Conservation (phyloP, 1,140 invertebrate genomes). For the Diabrotica undecimpunctata region DNA sequence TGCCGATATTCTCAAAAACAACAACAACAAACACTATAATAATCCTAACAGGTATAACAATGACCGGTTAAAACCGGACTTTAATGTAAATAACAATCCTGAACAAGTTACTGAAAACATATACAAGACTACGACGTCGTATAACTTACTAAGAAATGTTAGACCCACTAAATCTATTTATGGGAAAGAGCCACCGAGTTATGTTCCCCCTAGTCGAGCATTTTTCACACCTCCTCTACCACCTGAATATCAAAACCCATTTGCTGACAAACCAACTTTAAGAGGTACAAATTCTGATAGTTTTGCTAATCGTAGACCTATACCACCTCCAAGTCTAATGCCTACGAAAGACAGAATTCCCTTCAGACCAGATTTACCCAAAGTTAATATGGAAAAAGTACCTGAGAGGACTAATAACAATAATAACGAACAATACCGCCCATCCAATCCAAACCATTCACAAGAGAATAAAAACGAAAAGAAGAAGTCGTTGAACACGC, state of each 20-base stretch:
- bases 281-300: conserved; percentile 64
- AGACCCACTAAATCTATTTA: conserved; percentile 53
- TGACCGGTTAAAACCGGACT: conserved; percentile 42
- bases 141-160: conserved; percentile 49
- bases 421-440: conserved; percentile 24
- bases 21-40: conserved; percentile 65
- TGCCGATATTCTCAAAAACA: conserved; percentile 66
- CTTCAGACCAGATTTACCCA: conserved; percentile 59
- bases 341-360: conserved; percentile 74
- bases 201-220: conserved; percentile 70
- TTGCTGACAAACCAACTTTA: conserved; percentile 77
- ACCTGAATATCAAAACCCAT: conserved; percentile 73
- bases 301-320: conserved; percentile 63
- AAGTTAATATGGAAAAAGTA: conserved; percentile 41
- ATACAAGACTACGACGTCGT: conserved; percentile 41
- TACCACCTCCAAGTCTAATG: conserved; percentile 70
- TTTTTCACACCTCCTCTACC: conserved; percentile 76
- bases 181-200: conserved; percentile 66
- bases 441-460: conserved; percentile 24
- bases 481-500: conserved; percentile 71
- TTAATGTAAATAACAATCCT: conserved; percentile 19
- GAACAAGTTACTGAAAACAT: conserved; percentile 43
- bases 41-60: conserved; percentile 56
- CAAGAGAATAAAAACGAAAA: conserved; percentile 44
- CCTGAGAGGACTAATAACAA: conserved; percentile 23